Evolutionary conservation across 2,113 vertebrate species (phyloP).

Genomic region (Garra rufa): DNA sequence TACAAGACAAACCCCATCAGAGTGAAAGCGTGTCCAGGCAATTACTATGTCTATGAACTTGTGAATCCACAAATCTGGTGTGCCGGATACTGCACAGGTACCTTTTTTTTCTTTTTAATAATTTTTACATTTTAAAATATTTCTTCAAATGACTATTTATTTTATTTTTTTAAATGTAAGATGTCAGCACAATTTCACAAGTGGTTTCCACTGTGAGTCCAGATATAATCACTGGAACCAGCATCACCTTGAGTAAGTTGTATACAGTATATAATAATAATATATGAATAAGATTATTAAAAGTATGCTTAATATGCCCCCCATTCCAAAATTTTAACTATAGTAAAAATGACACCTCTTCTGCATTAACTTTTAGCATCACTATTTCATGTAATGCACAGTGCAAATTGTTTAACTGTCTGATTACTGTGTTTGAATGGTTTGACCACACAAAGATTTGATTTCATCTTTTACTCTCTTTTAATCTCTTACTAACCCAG

Average conservation of each 20-base stretch:
- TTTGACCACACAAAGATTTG: background rate
- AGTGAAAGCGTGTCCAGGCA: constrained; percentile 50
- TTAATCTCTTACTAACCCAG: background rate
- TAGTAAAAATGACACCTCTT: too few species aligned
- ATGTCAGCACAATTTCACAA: constrained; percentile 17
- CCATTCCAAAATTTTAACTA: too few species aligned
- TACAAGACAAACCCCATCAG: constrained; percentile 21
- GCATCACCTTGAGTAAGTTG: background rate
- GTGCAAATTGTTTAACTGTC: too few species aligned
- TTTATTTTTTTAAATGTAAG: background rate
- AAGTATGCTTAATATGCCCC: too few species aligned
- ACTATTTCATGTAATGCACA: too few species aligned
- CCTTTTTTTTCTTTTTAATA: too few species aligned
- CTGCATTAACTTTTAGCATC: too few species aligned
- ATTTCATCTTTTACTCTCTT: too few species aligned
- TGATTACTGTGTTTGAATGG: background rate
- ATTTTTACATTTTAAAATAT: background rate
- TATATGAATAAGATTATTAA: too few species aligned
- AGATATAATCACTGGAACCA: background rate
- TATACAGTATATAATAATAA: too few species aligned
- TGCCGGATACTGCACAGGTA: constrained; percentile 55
- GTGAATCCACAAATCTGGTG: background rate
- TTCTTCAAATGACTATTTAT: background rate
- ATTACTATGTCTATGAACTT: constrained; percentile 53
- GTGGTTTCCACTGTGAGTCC: background rate